phyloP scores from a whole-genome alignment of 2,888 invertebrate genomes.

The Clunio marinus region DNA sequence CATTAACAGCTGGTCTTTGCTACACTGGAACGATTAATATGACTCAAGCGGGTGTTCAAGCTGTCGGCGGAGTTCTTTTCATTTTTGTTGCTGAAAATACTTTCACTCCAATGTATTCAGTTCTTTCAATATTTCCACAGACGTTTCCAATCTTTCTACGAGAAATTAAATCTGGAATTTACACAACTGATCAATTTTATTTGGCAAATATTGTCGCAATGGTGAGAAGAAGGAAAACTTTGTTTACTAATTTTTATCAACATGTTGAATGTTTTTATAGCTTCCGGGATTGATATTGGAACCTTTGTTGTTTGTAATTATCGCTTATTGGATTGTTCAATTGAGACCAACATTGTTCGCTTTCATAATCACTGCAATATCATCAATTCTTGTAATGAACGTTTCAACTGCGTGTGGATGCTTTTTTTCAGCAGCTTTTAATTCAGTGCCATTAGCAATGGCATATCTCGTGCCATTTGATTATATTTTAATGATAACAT shows the following conservation, averaged over 20 bases:
- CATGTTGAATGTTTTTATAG: constrained; percentile 51
- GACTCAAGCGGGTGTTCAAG: constrained; percentile 79
- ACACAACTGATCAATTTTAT: constrained; percentile 75
- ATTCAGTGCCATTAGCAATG: constrained; percentile 73
- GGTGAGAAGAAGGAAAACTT: constrained; percentile 55
- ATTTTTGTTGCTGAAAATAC: constrained; percentile 86
- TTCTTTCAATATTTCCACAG: constrained; percentile 59
- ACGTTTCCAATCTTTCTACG: constrained; percentile 74
- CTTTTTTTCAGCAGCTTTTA: constrained; percentile 80
- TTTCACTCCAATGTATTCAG: constrained; percentile 87
- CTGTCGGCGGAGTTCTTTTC: constrained; percentile 82
- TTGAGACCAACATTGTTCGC: constrained; percentile 63
- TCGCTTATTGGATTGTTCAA: constrained; percentile 87
- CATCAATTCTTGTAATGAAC: constrained; percentile 75
- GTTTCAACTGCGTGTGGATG: constrained; percentile 83
- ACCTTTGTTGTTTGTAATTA: constrained; percentile 72
- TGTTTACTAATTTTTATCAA: background rate
- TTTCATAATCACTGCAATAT: constrained; percentile 63
- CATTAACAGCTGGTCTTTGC: constrained; percentile 76
- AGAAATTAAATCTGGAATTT: constrained; percentile 78
- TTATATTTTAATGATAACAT: constrained; percentile 80
- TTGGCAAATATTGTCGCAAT: constrained; percentile 71
- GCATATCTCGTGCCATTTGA: constrained; percentile 82
- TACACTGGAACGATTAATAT: constrained; percentile 69
- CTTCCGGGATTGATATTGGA: constrained; percentile 80